A percentile compares a stretch with the other conserved stretches of the same genome.
phyloP scores from a whole-genome alignment of 2,113 vertebrate species.

The Campylomormyrus tamandua region DNA sequence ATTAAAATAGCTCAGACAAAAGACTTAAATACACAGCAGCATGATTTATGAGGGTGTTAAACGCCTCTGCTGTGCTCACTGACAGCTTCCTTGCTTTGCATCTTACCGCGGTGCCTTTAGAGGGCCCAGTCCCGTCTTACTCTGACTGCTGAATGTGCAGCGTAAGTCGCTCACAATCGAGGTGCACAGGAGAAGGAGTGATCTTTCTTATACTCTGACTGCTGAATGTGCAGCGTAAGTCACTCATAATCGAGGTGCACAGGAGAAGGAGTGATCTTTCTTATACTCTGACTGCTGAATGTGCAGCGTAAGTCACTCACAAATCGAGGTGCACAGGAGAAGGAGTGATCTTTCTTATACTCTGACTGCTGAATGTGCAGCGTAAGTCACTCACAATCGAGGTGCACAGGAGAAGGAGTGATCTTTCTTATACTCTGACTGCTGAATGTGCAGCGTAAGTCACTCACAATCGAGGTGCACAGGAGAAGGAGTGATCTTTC shows the following conservation, averaged over 20 bases:
- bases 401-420: background rate
- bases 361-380: background rate
- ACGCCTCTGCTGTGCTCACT: background rate
- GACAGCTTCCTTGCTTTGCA: background rate
- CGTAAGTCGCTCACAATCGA: background rate
- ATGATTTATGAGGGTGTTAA: background rate
- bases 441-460: too few species aligned
- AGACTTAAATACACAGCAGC: background rate
- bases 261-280: background rate
- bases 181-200: background rate
- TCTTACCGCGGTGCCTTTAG: background rate
- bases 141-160: background rate
- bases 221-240: background rate
- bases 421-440: too few species aligned
- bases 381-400: background rate
- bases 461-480: background rate
- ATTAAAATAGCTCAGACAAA: background rate
- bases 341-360: background rate
- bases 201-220: background rate
- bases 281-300: too few species aligned
- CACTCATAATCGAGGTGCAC: background rate
- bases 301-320: too few species aligned
- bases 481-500: background rate
- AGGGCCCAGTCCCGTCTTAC: background rate
- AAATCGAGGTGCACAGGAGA: background rate